Evolutionary conservation across 1,140 invertebrate species (phyloP).

Genomic region (Listronotus oregonensis): DNA sequence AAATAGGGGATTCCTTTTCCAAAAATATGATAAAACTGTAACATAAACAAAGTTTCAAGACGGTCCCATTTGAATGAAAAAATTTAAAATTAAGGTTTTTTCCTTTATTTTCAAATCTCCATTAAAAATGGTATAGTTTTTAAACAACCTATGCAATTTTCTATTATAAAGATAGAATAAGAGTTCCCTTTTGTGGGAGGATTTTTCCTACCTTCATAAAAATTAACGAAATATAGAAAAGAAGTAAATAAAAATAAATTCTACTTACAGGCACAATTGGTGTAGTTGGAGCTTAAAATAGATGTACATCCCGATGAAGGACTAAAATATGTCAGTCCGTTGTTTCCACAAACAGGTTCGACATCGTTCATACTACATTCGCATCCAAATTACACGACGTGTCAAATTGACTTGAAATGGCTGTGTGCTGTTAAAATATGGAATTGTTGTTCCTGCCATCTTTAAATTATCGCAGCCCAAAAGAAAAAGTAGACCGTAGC

Average conservation of each 20-base stretch:
- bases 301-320: constrained; percentile 91
- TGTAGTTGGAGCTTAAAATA: constrained; percentile 81
- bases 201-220: too few species aligned
- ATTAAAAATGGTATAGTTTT: too few species aligned
- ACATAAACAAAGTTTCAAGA: too few species aligned
- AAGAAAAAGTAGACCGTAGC: constrained; percentile 89
- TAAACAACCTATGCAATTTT: too few species aligned
- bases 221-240: too few species aligned
- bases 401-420: constrained; percentile 78
- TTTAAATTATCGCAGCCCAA: constrained; percentile 93
- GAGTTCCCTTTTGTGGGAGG: too few species aligned
- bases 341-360: constrained; percentile 93
- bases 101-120: too few species aligned
- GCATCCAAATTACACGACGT: constrained; percentile 91
- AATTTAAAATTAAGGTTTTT: too few species aligned
- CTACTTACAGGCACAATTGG: constrained; percentile 82
- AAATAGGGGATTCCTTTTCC: too few species aligned
- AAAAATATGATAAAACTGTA: too few species aligned
- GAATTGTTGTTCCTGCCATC: constrained; percentile 93
- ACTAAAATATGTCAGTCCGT: constrained; percentile 90
- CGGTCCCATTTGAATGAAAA: too few species aligned
- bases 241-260: constrained; percentile 40
- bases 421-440: constrained; percentile 80
- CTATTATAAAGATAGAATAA: too few species aligned
- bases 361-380: constrained; percentile 88